Conservation (phyloP, 2,888 invertebrate genomes). For the Hirtodrosophila cameraria region DNA sequence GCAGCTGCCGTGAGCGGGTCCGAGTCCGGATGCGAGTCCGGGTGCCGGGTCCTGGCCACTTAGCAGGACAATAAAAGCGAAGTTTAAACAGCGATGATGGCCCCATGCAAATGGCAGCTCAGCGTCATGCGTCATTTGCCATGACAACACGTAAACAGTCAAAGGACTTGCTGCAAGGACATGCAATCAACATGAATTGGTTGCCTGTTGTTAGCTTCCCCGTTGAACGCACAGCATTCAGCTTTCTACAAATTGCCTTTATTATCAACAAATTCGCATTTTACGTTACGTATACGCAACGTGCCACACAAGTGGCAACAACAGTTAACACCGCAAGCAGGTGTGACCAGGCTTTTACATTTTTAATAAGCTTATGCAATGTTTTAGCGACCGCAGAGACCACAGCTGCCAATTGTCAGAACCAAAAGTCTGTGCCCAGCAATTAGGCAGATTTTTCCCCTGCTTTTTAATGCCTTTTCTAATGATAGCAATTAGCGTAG, state of each 20-base stretch:
- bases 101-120: conserved; percentile 55
- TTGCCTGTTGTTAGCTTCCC: conserved; percentile 31
- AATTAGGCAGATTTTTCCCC: conserved; percentile 39
- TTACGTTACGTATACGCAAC: conserved; percentile 38
- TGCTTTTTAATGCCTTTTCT: conserved; percentile 39
- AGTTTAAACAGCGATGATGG: conserved; percentile 49
- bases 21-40: not conserved
- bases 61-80: conserved; percentile 51
- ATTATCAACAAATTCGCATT: conserved; percentile 21
- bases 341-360: conserved; percentile 30
- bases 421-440: conserved; percentile 38
- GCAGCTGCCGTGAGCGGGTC: not conserved
- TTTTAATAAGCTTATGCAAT: conserved; percentile 54
- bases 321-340: conserved; percentile 10
- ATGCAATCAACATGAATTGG: conserved; percentile 42
- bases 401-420: conserved; percentile 28
- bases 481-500: not conserved
- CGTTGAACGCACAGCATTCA: conserved; percentile 7
- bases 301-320: not conserved
- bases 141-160: conserved; percentile 24
- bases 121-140: conserved; percentile 62
- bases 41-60: conserved; percentile 19
- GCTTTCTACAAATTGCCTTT: conserved; percentile 19
- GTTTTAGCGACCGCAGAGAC: conserved; percentile 36
- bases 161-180: conserved; percentile 43